Conservation (phyloP, 2,797 vertebrate species). For the Vultur gryphus region DNA sequence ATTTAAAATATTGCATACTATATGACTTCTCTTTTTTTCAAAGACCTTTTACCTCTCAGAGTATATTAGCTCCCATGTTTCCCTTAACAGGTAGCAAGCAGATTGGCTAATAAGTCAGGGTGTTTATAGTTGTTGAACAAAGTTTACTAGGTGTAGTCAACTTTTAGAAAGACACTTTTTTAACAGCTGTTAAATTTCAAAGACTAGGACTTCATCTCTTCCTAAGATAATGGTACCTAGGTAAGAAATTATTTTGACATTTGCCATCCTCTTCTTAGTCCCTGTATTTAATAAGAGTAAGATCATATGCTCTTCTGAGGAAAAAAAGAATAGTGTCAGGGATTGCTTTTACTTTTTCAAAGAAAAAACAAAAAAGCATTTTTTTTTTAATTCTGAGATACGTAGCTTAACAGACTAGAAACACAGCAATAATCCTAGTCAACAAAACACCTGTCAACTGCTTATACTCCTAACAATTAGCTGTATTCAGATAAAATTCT, state of each 20-base stretch:
- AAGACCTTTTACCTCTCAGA: neutral
- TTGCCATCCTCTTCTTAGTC: neutral
- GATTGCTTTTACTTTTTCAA: neutral
- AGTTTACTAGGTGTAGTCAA: neutral
- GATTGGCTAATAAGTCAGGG: neutral
- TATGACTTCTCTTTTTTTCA: neutral
- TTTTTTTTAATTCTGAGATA: neutral
- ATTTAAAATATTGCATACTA: neutral
- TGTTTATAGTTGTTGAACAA: neutral
- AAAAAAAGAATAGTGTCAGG: neutral
- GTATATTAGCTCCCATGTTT: neutral
- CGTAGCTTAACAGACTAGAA: neutral
- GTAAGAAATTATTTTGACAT: neutral
- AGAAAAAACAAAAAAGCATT: neutral
- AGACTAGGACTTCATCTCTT: neutral
- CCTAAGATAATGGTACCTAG: neutral
- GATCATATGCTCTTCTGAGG: neutral
- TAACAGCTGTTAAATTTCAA: neutral
- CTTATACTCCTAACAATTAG: neutral
- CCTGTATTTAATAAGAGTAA: neutral
- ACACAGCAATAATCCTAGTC: neutral
- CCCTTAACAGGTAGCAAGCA: neutral
- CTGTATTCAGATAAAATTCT: neutral
- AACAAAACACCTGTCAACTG: neutral
- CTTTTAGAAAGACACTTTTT: neutral